Base-by-base conservation (phyloP, 2,113 vertebrate genomes). In the Serinus canaria region DNA sequence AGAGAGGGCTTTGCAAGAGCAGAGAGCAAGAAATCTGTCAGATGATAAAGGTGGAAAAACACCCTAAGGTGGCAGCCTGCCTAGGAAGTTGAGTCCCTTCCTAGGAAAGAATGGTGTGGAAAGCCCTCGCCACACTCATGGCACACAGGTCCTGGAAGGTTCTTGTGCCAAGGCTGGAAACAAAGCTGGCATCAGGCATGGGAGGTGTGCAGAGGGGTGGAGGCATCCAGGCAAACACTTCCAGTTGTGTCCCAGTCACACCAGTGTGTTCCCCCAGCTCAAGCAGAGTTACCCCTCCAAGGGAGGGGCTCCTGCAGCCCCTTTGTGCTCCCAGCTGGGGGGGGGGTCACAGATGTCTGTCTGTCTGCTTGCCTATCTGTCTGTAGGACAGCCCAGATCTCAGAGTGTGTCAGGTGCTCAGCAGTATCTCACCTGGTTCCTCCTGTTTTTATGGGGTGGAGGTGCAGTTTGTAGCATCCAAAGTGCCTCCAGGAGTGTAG, bases 241-340 rank as follows among this genome's bases (percentile, higher is more conserved):
- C 18, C 8, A 5, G 13, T 10, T 53, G 67, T 56, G 1, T 37
- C 55, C 62, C 73, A 21, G 73, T 37, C 23, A 19, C 3, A 18
- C 13, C 44, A 59, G 33, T 5, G 3, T 23, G 37, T 18, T 41
- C 17, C 35, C 39, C 8, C 37, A 19, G 62, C 67, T 44, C 1
- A 1, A 52, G 80, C 56, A 30, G 5, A 28, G 73, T 24, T 41
- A 1, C 22, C 35, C 11, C 5, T 58, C 16, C 56, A 13, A n/a
- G 52, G 16, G 17, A 60, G 25, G 19, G 53, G 49, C 63, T 91
- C 23, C 66, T 47, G 64, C 46, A 83, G 35, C 76, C 28, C 25
- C 52, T 22, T 19, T 1, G 1, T 9, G 5, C 30, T 43, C 44
- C 53, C 0, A 0, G 25, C 1, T 1, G 1, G 11, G 33, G 33